Evolutionary conservation across 2,888 invertebrate genomes (phyloP), one percentile per base, ranked within the genome.

Genomic region (Chaetogeoica ovagalla): DNA sequence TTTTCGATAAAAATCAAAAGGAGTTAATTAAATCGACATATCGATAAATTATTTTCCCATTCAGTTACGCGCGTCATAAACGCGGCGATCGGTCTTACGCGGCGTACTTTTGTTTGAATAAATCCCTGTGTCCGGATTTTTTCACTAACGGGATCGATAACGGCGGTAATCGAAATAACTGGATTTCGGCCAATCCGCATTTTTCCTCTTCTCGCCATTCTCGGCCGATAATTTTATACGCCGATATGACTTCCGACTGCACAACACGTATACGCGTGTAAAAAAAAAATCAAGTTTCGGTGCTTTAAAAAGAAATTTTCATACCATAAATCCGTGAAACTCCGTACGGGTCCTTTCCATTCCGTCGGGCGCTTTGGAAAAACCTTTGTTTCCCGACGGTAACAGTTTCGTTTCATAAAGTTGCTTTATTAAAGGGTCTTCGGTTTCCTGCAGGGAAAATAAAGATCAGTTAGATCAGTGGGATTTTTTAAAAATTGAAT

Each of bases 161-260:
- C 86, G 88, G 87, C 71, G 90, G 90, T 84, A 90, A 84, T 82
- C 88, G 88, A 86, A 90, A 90, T 2, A 90, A 88, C 83, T 89
- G 88, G 83, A 93, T 91, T 85, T 91, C 92, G 79, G 89, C 89
- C 30, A 93, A 86, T 0, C 90, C 90, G 85, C 93, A 93, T 85
- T 92, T 93, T 85, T 92, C 91, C 15, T 89, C 89, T 85, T 92
- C 92, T 23, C 88, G 87, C 84, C 90, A 93, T 81, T 89, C 90
- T 85, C 91, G 90, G 23, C 89, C 89, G 0, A 92, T 89, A 57
- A 91, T 87, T 85, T 91, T 90, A 85, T 92, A 92, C 0, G 90
- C 90, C 0, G 89, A 72, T 19, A 60, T 72, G 0, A 60, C 23
- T 21, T 72, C 72, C 13, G 23, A n/a, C 72, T 72, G 4, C n/a